phyloP scores from a whole-genome alignment of 2,113 vertebrate species.

The Xenopus laevis region DNA sequence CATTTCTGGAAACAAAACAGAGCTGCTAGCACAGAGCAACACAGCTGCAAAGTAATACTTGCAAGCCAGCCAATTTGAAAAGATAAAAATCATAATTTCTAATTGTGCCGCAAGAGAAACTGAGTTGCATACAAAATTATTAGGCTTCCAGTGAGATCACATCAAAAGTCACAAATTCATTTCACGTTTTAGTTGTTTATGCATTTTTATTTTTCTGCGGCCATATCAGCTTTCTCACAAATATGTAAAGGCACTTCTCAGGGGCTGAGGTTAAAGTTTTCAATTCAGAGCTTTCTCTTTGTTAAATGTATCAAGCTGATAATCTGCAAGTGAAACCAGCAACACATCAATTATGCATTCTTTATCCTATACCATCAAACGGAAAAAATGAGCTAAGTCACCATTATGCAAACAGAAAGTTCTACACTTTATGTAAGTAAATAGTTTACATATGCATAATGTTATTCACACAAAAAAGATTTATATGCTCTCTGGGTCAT shows the following conservation, averaged over 20 bases:
- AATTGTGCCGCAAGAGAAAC: constrained; percentile 35
- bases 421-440: neutral
- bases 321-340: neutral
- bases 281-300: neutral
- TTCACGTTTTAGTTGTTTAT: constrained; percentile 27
- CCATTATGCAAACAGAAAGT: neutral
- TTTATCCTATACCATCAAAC: neutral
- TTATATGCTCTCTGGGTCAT: too few relatives aligned
- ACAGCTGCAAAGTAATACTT: constrained; percentile 38
- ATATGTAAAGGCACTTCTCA: neutral
- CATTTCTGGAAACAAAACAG: neutral
- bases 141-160: constrained; percentile 19
- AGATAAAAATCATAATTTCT: constrained; percentile 34
- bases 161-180: constrained; percentile 2
- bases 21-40: constrained; percentile 31
- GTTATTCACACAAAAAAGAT: too few relatives aligned
- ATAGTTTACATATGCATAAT: too few relatives aligned
- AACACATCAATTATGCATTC: neutral
- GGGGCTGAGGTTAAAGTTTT: constrained; percentile 1
- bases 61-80: constrained; percentile 38
- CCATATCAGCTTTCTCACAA: constrained; percentile 3
- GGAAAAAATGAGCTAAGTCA: neutral
- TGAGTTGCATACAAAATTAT: constrained; percentile 32
- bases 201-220: neutral
- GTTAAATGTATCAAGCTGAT: neutral